Conservation (phyloP, 2,113 vertebrate genomes). For the Entosphenus tridentatus region DNA sequence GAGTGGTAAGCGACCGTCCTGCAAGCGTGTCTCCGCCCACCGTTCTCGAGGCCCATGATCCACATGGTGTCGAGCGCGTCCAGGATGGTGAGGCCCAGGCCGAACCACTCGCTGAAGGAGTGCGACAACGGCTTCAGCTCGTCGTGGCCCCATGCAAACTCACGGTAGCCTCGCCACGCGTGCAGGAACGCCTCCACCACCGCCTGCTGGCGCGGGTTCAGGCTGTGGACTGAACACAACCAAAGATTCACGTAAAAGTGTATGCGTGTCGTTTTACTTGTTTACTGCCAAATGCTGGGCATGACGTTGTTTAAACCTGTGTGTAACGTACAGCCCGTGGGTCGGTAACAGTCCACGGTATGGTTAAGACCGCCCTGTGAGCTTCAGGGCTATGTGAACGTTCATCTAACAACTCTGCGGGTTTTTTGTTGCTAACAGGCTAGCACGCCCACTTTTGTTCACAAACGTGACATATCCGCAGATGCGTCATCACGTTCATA, state of each 20-base stretch:
- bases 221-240: conserved; percentile 6
- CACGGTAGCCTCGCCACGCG: conserved; percentile 64
- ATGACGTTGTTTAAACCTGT: not conserved
- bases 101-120: conserved; percentile 75
- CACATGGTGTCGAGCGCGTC: conserved; percentile 92
- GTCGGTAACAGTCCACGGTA: not conserved
- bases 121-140: conserved; percentile 76
- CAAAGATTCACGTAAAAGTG: not conserved
- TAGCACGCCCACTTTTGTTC: too few relatives aligned
- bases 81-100: conserved; percentile 65
- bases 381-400: too few relatives aligned
- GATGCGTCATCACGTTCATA: too few relatives aligned
- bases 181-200: conserved; percentile 64
- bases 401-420: too few relatives aligned
- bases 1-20: too few relatives aligned
- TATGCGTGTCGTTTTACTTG: not conserved
- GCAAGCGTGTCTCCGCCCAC: conserved; percentile 17
- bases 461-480: too few relatives aligned
- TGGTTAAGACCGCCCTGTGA: not conserved
- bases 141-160: conserved; percentile 73
- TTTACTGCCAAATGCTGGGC: not conserved
- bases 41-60: conserved; percentile 70
- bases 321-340: not conserved
- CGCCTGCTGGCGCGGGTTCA: conserved; percentile 27
- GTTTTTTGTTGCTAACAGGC: too few relatives aligned